These are phyloP conservation scores for Spisula solida DNA, from an alignment of 2,888 invertebrate species.

Conservation along the genomic window DNA sequence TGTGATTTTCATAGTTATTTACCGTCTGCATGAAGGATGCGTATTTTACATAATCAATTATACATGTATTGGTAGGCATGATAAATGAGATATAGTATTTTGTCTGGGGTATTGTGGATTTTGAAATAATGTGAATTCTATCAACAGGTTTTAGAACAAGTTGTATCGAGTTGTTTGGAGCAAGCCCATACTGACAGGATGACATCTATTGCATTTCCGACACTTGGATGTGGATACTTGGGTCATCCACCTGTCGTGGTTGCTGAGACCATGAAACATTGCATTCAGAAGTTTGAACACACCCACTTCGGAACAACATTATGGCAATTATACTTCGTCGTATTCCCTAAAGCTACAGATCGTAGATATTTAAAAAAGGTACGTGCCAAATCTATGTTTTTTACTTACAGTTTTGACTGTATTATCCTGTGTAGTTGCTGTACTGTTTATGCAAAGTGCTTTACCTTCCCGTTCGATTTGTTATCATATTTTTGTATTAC, in stretches of 20 bases:
- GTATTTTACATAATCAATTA: no score
- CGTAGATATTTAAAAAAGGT: slow-evolving; percentile 62
- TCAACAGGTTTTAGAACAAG: slow-evolving; percentile 49
- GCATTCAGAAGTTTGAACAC: slow-evolving; percentile 54
- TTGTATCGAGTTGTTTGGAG: slow-evolving; percentile 50
- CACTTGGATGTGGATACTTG: slow-evolving; percentile 63
- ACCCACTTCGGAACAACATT: slow-evolving; percentile 38
- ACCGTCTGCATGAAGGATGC: no score
- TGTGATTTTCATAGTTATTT: neutral
- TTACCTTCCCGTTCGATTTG: no score
- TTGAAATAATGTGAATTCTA: neutral
- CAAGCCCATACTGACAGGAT: slow-evolving; percentile 57
- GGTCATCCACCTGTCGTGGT: slow-evolving; percentile 48
- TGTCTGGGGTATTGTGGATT: no score
- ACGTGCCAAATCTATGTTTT: neutral
- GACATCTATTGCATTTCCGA: slow-evolving; percentile 64
- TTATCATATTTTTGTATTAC: no score
- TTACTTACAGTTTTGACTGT: no score
- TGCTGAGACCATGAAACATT: slow-evolving; percentile 49
- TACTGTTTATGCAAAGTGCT: no score
- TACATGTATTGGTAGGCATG: no score
- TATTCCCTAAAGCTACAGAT: slow-evolving; percentile 56
- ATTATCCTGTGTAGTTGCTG: no score
- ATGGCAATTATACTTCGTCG: slow-evolving; percentile 46
- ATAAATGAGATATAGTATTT: no score